Conservation (phyloP, 2,797 vertebrate species). For the Carapus acus region DNA sequence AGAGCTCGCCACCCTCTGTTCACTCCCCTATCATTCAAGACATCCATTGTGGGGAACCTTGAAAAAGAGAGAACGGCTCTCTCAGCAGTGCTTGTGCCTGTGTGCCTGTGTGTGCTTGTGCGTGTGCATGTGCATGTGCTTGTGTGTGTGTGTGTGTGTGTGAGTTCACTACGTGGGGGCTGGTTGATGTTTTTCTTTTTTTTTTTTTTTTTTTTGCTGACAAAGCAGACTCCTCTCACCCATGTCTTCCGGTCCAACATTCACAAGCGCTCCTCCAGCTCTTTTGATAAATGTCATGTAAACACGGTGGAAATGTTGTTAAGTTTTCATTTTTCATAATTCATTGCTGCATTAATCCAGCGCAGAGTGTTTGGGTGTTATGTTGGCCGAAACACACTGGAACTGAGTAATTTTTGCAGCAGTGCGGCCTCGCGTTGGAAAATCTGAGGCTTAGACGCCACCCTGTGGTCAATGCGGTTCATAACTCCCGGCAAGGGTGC, state of each 20-base stretch:
- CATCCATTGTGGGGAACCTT: constrained; percentile 51
- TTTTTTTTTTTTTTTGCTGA: constrained; percentile 18
- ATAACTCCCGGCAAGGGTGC: too few species aligned
- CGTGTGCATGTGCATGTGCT: too few species aligned
- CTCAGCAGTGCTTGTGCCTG: constrained; percentile 26
- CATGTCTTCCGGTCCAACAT: too few species aligned
- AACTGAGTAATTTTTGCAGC: not conserved
- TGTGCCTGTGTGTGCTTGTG: constrained; percentile 30
- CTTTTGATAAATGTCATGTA: too few species aligned
- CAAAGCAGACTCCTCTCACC: constrained; percentile 1
- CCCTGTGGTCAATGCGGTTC: constrained; percentile 49
- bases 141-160: too few species aligned
- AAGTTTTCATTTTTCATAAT: too few species aligned
- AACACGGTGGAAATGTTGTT: too few species aligned
- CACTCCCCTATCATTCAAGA: constrained; percentile 54
- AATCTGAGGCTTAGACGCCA: constrained; percentile 52
- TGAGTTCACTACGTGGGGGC: too few species aligned
- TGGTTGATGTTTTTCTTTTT: too few species aligned
- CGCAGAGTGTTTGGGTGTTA: not conserved
- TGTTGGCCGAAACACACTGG: constrained; percentile 6
- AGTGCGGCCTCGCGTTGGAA: not conserved
- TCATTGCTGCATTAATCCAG: too few species aligned
- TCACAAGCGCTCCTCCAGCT: too few species aligned
- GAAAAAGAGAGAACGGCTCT: constrained; percentile 42
- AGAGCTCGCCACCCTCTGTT: constrained; percentile 54